A percentile compares a stretch with the other conserved stretches of the same genome.
phyloP scores from a whole-genome alignment of 2,888 invertebrate species.

The Lasioglossum figueresi region DNA sequence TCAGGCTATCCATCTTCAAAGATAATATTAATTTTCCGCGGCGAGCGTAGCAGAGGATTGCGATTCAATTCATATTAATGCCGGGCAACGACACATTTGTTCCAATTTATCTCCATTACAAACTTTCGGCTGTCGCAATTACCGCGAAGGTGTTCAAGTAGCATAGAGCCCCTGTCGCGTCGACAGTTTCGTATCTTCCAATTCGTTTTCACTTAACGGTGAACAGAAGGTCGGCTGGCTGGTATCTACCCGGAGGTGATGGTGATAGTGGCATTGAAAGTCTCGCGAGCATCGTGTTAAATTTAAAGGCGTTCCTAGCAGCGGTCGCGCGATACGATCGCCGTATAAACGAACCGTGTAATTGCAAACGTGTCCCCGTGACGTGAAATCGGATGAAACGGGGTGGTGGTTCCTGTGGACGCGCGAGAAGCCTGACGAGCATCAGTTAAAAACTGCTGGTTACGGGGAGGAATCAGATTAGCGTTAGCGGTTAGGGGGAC shows the following conservation, averaged over 20 bases:
- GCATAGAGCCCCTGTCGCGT: not conserved
- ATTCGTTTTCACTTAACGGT: constrained; percentile 22
- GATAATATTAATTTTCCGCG: constrained; percentile 52
- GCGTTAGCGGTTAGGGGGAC: constrained; percentile 46
- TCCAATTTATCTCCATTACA: constrained; percentile 30
- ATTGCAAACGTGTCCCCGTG: constrained; percentile 59
- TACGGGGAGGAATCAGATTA: constrained; percentile 65
- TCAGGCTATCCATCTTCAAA: constrained; percentile 35
- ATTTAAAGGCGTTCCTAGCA: constrained; percentile 45
- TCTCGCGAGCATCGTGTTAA: constrained; percentile 24
- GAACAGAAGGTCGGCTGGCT: constrained; percentile 3
- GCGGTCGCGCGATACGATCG: constrained; percentile 52
- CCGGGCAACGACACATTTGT: constrained; percentile 25
- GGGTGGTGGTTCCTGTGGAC: constrained; percentile 20
- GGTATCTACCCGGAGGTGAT: not conserved
- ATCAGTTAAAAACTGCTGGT: constrained; percentile 65
- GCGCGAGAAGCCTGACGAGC: constrained; percentile 49
- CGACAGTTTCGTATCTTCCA: constrained; percentile 15
- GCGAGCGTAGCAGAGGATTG: constrained; percentile 14
- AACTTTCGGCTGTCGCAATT: constrained; percentile 5
- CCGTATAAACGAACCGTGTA: constrained; percentile 57
- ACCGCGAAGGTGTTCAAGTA: constrained; percentile 18
- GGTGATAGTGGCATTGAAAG: constrained; percentile 13
- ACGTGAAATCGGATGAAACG: constrained; percentile 59
- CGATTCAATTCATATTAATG: constrained; percentile 48